These are phyloP conservation scores for Pandemis cinnamomeana DNA, from an alignment of 2,888 invertebrate species.

Conservation along the genomic window DNA sequence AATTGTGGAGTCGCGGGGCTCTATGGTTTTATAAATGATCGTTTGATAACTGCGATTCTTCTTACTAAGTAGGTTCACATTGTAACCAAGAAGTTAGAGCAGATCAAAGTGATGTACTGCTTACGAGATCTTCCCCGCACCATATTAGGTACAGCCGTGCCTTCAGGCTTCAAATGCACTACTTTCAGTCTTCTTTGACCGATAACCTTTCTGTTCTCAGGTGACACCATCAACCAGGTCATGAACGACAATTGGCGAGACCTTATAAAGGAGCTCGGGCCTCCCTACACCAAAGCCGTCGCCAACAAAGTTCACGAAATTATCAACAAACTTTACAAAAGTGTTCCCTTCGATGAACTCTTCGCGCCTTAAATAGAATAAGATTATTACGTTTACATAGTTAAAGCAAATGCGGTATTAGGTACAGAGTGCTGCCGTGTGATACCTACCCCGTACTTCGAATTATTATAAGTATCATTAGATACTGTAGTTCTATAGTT, in stretches of 20 bases:
- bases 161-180: too few species aligned
- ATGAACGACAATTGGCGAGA: constrained; percentile 50
- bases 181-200: neutral
- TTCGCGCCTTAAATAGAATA: constrained; percentile 32
- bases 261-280: constrained; percentile 47
- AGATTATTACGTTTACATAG: neutral
- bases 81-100: too few species aligned
- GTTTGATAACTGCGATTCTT: too few species aligned
- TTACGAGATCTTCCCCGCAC: neutral
- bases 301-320: constrained; percentile 44
- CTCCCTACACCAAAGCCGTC: constrained; percentile 44
- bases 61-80: too few species aligned
- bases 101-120: too few species aligned
- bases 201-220: constrained; percentile 40
- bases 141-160: neutral
- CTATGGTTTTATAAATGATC: too few species aligned
- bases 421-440: neutral
- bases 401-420: neutral
- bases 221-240: constrained; percentile 47
- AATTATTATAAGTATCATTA: neutral
- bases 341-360: constrained; percentile 44
- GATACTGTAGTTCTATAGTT: neutral
- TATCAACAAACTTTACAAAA: constrained; percentile 45
- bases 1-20: too few species aligned
- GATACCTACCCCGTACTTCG: neutral